Evolutionary conservation across 2,113 vertebrate genomes (phyloP).

Genomic region (Dicaeum eximium): DNA sequence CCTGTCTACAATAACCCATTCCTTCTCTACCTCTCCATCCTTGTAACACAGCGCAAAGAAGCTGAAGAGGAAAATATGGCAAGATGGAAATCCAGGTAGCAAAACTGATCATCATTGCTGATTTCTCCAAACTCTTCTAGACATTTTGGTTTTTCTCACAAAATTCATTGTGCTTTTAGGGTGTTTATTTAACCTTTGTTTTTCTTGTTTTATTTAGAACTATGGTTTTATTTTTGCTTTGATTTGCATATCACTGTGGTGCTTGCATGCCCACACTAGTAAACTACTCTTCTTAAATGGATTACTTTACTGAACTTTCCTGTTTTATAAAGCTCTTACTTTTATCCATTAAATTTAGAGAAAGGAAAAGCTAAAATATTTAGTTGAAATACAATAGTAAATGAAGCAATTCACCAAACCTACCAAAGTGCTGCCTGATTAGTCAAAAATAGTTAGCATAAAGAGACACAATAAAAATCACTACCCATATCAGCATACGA

Average conservation of each 20-base stretch:
- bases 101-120: not conserved
- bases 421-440: not conserved
- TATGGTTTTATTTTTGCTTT: not conserved
- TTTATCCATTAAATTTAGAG: not conserved
- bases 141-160: not conserved
- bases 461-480: conserved; percentile 8
- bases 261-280: not conserved
- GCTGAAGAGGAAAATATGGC: not conserved
- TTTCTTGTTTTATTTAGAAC: not conserved
- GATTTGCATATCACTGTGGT: not conserved
- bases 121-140: not conserved
- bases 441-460: not conserved
- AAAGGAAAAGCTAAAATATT: not conserved
- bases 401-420: not conserved
- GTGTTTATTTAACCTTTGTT: not conserved
- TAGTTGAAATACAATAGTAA: not conserved
- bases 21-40: not conserved
- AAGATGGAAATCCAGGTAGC: not conserved
- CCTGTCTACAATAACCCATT: not conserved
- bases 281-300: not conserved
- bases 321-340: not conserved
- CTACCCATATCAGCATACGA: not conserved
- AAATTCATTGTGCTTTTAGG: not conserved
- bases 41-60: not conserved
- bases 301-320: not conserved